Percentiles rank a stretch among this genome's conserved stretches.
Evolutionary conservation across 2,797 vertebrate species (phyloP).

Genomic region (Macropus fuliginosus): DNA sequence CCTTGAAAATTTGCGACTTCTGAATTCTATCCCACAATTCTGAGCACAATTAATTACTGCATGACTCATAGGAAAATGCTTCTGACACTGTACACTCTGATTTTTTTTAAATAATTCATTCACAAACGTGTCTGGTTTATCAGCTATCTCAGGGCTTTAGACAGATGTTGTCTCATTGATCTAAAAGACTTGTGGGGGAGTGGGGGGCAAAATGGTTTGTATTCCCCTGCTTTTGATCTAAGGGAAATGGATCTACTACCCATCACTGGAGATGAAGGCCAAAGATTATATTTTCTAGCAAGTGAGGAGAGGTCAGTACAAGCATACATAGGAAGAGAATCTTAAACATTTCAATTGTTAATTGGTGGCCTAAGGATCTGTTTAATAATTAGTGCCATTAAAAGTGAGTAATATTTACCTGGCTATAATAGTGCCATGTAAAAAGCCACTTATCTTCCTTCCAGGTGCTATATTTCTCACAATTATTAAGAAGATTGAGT

Average conservation of each 20-base stretch:
- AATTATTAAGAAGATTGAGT: constrained; percentile 77
- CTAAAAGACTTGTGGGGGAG: constrained; percentile 35
- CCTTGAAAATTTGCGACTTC: background rate
- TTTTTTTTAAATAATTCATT: constrained; percentile 21
- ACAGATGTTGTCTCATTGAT: constrained; percentile 5
- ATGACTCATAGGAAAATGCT: constrained; percentile 1
- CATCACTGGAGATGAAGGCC: background rate
- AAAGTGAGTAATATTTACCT: constrained; percentile 85
- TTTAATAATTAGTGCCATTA: constrained; percentile 87
- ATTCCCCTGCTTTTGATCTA: background rate
- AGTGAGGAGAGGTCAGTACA: constrained; percentile 36
- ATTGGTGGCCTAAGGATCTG: constrained; percentile 73
- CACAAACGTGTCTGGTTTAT: background rate
- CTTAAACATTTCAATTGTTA: constrained; percentile 67
- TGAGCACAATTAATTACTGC: background rate
- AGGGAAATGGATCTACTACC: constrained; percentile 11
- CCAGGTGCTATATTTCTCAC: constrained; percentile 87
- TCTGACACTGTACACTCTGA: background rate
- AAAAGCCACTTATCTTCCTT: constrained; percentile 83
- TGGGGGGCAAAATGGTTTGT: background rate
- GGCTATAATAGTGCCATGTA: constrained; percentile 75
- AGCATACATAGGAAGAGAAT: constrained; percentile 55
- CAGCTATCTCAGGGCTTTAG: constrained; percentile 32
- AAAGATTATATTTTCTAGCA: background rate
- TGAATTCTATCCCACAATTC: background rate